These are phyloP conservation scores for Meteorus cinctellus DNA, from an alignment of 2,888 invertebrate genomes.

Conservation along the genomic window DNA sequence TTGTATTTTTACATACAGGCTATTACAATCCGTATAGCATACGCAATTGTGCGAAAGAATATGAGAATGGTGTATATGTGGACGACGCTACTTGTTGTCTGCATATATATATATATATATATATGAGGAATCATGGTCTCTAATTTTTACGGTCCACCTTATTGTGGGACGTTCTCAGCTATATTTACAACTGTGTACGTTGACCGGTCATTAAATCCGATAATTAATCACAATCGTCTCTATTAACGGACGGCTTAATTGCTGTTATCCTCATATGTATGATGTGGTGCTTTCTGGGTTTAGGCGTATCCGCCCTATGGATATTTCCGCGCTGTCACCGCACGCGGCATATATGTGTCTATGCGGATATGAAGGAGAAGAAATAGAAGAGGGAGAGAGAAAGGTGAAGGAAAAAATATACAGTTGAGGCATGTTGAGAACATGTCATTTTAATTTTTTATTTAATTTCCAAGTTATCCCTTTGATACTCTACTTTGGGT, in stretches of 20 bases:
- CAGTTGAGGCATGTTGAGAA: no score
- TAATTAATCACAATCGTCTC: constrained; percentile 72
- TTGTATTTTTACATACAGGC: constrained; percentile 10
- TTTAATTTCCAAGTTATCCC: no score
- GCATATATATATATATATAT: constrained; percentile 25
- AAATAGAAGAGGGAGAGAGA: not conserved
- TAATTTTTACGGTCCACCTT: constrained; percentile 70
- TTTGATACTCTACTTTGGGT: no score
- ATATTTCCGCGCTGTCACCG: constrained; percentile 36
- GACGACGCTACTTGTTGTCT: not conserved
- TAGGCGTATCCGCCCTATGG: constrained; percentile 1
- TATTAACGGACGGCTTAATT: constrained; percentile 72
- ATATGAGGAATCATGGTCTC: constrained; percentile 68
- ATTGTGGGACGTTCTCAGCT: constrained; percentile 52
- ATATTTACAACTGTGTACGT: constrained; percentile 67
- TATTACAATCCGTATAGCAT: not conserved
- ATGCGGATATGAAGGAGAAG: constrained; percentile 12
- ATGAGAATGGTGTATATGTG: constrained; percentile 17
- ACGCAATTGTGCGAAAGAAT: not conserved
- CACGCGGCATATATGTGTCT: not conserved
- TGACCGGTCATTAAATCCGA: constrained; percentile 71
- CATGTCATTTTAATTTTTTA: no score
- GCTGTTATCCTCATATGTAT: constrained; percentile 66
- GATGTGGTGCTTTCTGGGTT: constrained; percentile 55
- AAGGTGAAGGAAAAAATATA: no score